phyloP scores from a whole-genome alignment of 2,888 invertebrate genomes.

The Callinectes sapidus region DNA sequence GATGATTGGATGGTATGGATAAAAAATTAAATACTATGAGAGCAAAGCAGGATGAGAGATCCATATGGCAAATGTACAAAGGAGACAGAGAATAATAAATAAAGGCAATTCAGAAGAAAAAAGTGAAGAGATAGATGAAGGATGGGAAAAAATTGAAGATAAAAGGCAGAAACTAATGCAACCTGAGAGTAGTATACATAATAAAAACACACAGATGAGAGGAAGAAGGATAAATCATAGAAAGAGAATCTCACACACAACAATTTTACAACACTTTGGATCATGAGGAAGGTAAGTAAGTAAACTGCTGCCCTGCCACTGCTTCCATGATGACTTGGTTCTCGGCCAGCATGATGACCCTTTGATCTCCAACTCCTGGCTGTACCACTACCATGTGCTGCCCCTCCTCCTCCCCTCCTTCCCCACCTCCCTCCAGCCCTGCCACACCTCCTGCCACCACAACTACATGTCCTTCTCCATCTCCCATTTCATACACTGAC shows the following conservation, averaged over 20 bases:
- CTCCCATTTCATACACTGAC: constrained; percentile 64
- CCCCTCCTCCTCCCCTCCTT: constrained; percentile 26
- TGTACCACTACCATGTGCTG: constrained; percentile 61
- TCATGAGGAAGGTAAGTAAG: constrained; percentile 42
- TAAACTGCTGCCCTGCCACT: constrained; percentile 51
- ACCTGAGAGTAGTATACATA: not conserved
- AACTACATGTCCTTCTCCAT: constrained; percentile 66
- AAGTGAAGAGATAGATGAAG: not conserved
- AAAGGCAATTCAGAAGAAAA: not conserved
- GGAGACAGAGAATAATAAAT: not conserved
- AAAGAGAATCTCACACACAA: not conserved
- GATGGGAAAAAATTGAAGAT: not conserved
- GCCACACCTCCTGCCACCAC: constrained; percentile 60
- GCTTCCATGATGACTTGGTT: constrained; percentile 58
- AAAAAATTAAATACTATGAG: not conserved
- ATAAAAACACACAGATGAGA: not conserved
- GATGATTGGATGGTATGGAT: not conserved
- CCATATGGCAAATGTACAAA: not conserved
- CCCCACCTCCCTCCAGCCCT: constrained; percentile 41
- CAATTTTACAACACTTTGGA: not conserved
- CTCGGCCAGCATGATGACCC: constrained; percentile 61
- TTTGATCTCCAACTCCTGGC: constrained; percentile 50
- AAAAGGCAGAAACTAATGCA: not conserved
- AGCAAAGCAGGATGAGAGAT: not conserved
- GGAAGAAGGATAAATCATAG: not conserved